A percentile compares a stretch with the other conserved stretches of the same genome.
Evolutionary conservation across 1,140 invertebrate species (phyloP).

Genomic region (Euschistus heros): DNA sequence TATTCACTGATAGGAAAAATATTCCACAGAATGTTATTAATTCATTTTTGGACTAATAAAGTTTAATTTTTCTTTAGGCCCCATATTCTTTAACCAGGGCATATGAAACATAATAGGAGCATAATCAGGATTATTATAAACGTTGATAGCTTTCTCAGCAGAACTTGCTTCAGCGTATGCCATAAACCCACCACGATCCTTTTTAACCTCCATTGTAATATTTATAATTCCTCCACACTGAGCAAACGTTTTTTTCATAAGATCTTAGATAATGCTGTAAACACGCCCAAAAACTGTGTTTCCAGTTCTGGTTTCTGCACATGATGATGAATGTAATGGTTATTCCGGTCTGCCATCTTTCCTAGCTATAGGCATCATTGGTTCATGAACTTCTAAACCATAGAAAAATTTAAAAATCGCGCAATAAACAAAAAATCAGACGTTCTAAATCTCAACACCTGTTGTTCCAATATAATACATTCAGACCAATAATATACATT

Average conservation of each 20-base stretch:
- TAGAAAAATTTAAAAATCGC: too few relatives aligned
- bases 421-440: too few relatives aligned
- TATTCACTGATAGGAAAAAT: too few relatives aligned
- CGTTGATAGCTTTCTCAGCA: slow-evolving; percentile 73
- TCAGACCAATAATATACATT: too few relatives aligned
- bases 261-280: slow-evolving; percentile 69
- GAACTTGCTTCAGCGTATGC: slow-evolving; percentile 84
- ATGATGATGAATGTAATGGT: slow-evolving; percentile 34
- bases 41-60: too few relatives aligned
- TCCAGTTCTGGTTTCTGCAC: slow-evolving; percentile 43
- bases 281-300: slow-evolving; percentile 79
- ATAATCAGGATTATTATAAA: too few relatives aligned
- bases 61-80: too few relatives aligned
- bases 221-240: slow-evolving; percentile 72
- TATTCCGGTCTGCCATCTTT: slow-evolving; percentile 44
- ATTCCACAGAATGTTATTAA: too few relatives aligned
- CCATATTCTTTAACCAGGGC: too few relatives aligned
- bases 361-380: slow-evolving; percentile 71
- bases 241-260: slow-evolving; percentile 65
- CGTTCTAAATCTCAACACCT: too few relatives aligned
- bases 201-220: slow-evolving; percentile 81
- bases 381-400: slow-evolving; percentile 84
- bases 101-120: too few relatives aligned
- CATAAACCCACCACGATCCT: slow-evolving; percentile 62
- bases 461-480: too few relatives aligned